Evolutionary conservation across 2,888 invertebrate genomes (phyloP).

Genomic region (Lasius fuliginosus): DNA sequence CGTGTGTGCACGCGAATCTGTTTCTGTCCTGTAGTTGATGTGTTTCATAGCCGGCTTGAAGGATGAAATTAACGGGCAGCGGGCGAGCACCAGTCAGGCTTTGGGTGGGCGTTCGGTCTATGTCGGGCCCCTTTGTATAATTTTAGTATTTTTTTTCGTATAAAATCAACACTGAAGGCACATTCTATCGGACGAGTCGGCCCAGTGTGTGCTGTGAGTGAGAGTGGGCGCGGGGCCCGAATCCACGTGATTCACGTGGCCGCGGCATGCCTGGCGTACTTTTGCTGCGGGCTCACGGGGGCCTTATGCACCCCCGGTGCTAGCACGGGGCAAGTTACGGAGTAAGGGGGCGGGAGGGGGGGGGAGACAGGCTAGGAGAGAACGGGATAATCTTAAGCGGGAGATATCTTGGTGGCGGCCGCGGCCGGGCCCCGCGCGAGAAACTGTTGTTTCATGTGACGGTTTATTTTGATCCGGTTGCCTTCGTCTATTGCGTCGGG

Average conservation of each 20-base stretch:
- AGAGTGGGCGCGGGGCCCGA: slow-evolving; percentile 87
- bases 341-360: slow-evolving; percentile 23
- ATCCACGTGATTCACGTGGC: slow-evolving; percentile 76
- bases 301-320: slow-evolving; percentile 84
- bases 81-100: slow-evolving; percentile 87
- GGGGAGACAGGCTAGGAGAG: slow-evolving; percentile 52
- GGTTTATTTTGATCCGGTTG: slow-evolving; percentile 86
- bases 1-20: slow-evolving; percentile 1
- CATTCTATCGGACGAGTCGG: slow-evolving; percentile 98
- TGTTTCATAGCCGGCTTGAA: slow-evolving; percentile 50
- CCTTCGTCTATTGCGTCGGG: slow-evolving; percentile 92
- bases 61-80: slow-evolving; percentile 81
- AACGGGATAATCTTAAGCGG: slow-evolving; percentile 66
- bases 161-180: slow-evolving; percentile 97
- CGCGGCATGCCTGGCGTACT: slow-evolving; percentile 80
- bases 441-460: slow-evolving; percentile 86
- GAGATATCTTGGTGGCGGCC: slow-evolving; percentile 79
- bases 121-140: slow-evolving; percentile 95
- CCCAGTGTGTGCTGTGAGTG: slow-evolving; percentile 93
- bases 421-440: slow-evolving; percentile 85
- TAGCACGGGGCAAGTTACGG: slow-evolving; percentile 41
- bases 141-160: slow-evolving; percentile 93
- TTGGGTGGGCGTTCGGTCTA: slow-evolving; percentile 93
- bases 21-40: slow-evolving; percentile 3
- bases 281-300: slow-evolving; percentile 75